Evolutionary conservation across 2,888 invertebrate species (phyloP).

Genomic region (Venusia cambrica): DNA sequence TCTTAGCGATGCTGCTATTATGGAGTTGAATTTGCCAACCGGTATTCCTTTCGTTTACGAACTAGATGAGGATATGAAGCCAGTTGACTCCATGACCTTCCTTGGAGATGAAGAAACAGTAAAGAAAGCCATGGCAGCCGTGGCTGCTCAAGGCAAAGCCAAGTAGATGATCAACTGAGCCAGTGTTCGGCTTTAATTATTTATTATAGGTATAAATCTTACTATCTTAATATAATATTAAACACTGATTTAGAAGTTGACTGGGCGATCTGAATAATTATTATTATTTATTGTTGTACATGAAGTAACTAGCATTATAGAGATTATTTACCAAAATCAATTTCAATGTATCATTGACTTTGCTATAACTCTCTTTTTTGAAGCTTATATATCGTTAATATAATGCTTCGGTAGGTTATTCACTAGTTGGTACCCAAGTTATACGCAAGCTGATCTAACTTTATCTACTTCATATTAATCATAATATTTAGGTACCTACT

Average conservation of each 20-base stretch:
- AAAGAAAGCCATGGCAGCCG: slow-evolving; percentile 87
- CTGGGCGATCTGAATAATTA: too few relatives aligned
- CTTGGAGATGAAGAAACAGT: slow-evolving; percentile 90
- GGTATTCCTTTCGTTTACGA: slow-evolving; percentile 91
- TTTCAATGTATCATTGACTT: too few relatives aligned
- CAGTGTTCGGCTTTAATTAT: slow-evolving; percentile 10
- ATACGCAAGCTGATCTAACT: too few relatives aligned
- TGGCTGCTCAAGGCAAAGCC: slow-evolving; percentile 89
- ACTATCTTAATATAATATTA: slow-evolving; percentile 6
- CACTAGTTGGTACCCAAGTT: too few relatives aligned
- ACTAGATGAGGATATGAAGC: slow-evolving; percentile 85
- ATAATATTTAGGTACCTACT: too few relatives aligned
- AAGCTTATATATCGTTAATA: too few relatives aligned
- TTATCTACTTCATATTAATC: too few relatives aligned
- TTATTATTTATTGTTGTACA: too few relatives aligned
- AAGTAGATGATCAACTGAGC: slow-evolving; percentile 64
- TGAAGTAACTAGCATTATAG: too few relatives aligned
- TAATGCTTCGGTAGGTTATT: too few relatives aligned
- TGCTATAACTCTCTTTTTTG: too few relatives aligned
- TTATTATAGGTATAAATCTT: slow-evolving; percentile 13
- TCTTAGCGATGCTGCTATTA: slow-evolving; percentile 86
- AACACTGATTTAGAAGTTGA: slow-evolving; percentile 5
- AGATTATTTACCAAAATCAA: too few relatives aligned
- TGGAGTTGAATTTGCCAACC: slow-evolving; percentile 88
- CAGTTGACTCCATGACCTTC: slow-evolving; percentile 86